Conservation (phyloP, 2,888 invertebrate genomes). For the Drosophila histrio region DNA sequence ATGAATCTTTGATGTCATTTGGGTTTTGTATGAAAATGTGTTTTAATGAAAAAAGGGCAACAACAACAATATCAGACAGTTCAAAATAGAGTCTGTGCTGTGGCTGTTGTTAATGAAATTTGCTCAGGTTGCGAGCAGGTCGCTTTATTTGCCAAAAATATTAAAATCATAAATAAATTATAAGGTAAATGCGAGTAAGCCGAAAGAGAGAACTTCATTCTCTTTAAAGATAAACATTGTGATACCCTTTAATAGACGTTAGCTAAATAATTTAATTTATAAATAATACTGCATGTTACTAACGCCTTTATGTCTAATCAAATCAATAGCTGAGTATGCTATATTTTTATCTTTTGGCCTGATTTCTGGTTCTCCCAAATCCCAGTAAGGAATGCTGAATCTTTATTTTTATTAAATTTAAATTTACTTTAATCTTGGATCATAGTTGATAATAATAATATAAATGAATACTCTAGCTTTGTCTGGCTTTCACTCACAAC, state of each 20-base stretch:
- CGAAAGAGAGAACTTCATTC: neutral
- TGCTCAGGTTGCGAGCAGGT: slow-evolving; percentile 41
- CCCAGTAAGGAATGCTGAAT: no score
- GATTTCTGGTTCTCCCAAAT: no score
- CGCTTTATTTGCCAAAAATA: slow-evolving; percentile 70
- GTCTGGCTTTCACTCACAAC: slow-evolving; percentile 2
- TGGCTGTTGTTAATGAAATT: slow-evolving; percentile 73
- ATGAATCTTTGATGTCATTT: slow-evolving; percentile 78
- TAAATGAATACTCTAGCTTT: neutral
- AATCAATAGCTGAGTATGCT: no score
- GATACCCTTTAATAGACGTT: neutral
- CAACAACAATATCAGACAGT: slow-evolving; percentile 10
- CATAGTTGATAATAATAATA: no score
- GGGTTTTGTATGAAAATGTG: slow-evolving; percentile 66
- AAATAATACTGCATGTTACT: no score
- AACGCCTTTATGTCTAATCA: no score
- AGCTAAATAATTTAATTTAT: no score
- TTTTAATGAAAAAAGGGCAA: slow-evolving; percentile 68
- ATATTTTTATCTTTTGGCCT: no score
- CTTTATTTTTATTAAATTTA: no score
- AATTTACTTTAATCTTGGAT: no score
- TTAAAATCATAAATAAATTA: slow-evolving; percentile 71
- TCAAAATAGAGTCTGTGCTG: slow-evolving; percentile 43
- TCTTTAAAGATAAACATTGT: neutral
- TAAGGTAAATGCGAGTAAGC: slow-evolving; percentile 15